Percentiles rank a stretch among this genome's conserved stretches.
Evolutionary conservation across 2,113 vertebrate species (phyloP).

Genomic region (Charadrius vociferus): DNA sequence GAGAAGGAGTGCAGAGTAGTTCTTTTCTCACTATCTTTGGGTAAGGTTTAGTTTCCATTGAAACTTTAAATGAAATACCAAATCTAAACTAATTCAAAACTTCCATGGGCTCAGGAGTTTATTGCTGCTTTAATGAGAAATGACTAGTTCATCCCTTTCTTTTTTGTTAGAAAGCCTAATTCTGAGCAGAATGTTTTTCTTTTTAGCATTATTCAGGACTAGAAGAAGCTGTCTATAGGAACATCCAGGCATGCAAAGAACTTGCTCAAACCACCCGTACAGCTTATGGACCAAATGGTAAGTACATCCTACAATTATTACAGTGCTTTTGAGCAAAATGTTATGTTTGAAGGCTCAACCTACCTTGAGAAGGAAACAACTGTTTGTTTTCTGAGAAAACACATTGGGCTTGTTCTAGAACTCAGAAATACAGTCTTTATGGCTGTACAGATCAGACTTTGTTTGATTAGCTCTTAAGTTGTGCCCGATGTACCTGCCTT

Average conservation of each 20-base stretch:
- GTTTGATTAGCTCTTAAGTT: not conserved
- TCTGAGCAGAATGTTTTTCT: not conserved
- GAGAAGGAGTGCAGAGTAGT: not conserved
- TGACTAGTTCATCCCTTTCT: not conserved
- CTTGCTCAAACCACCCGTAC: constrained; percentile 95
- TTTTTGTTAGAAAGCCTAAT: not conserved
- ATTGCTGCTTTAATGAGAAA: not conserved
- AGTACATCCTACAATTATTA: not conserved
- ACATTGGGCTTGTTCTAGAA: not conserved
- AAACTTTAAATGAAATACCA: not conserved
- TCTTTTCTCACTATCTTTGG: not conserved
- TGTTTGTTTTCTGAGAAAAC: not conserved
- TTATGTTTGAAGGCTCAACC: not conserved
- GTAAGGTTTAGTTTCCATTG: not conserved
- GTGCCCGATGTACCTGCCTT: not conserved
- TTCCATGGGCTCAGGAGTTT: not conserved
- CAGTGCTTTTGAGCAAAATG: not conserved
- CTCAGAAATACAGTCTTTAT: not conserved
- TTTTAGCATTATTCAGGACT: constrained; percentile 93
- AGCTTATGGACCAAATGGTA: constrained; percentile 96
- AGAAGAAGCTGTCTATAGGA: constrained; percentile 94
- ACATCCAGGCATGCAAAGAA: constrained; percentile 97
- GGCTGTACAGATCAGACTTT: not conserved
- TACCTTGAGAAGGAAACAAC: not conserved
- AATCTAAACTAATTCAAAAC: not conserved